A percentile compares a stretch with the other conserved stretches of the same genome.
Evolutionary conservation across 2,113 vertebrate species (phyloP).

Genomic region (Montifringilla adamsi): DNA sequence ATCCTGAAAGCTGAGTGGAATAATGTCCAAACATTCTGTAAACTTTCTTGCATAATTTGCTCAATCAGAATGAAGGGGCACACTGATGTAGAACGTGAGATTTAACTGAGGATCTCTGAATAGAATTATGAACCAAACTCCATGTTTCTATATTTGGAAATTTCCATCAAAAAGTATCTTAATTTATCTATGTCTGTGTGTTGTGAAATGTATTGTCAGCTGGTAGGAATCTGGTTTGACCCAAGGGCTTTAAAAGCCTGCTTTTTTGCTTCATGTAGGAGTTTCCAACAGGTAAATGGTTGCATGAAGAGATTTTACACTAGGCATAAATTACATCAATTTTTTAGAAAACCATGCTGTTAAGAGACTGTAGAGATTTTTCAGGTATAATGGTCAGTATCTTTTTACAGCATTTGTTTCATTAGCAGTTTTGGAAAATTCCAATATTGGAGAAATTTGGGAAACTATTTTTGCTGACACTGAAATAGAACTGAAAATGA

Average conservation of each 20-base stretch:
- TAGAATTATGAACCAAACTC: neutral
- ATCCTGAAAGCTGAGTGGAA: neutral
- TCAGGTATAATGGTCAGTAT: neutral
- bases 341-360: neutral
- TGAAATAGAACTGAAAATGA: slow-evolving; percentile 17
- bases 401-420: neutral
- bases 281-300: neutral
- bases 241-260: neutral
- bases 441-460: neutral
- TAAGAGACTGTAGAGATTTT: neutral
- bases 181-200: neutral
- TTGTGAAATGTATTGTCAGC: neutral
- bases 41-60: neutral
- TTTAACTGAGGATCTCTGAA: neutral
- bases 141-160: neutral
- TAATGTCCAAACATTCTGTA: neutral
- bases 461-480: neutral
- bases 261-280: neutral
- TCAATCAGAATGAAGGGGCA: neutral
- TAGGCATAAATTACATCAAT: neutral
- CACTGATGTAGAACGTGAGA: neutral
- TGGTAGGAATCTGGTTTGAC: neutral
- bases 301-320: neutral
- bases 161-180: neutral
- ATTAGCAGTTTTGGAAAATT: neutral